These are phyloP conservation scores for Stramonita haemastoma DNA, from an alignment of 2,888 invertebrate species.

Conservation along the genomic window DNA sequence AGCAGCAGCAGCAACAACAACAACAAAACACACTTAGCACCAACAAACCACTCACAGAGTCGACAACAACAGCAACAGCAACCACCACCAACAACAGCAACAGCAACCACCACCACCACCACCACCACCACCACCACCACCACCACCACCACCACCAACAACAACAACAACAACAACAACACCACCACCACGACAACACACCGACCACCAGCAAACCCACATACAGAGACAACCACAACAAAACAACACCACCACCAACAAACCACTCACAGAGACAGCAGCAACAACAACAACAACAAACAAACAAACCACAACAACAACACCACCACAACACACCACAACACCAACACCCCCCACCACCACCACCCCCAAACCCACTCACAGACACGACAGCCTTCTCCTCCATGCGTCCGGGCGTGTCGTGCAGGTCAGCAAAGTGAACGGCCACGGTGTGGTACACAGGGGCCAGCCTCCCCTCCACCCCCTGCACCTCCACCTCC, in stretches of 20 bases:
- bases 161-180: too few relatives aligned
- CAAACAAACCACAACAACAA: not conserved
- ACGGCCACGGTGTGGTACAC: slow-evolving; percentile 85
- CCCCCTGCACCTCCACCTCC: slow-evolving; percentile 85
- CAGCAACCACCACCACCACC: too few relatives aligned
- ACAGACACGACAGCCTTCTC: slow-evolving; percentile 88
- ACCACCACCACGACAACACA: too few relatives aligned
- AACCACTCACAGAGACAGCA: not conserved
- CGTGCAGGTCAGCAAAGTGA: slow-evolving; percentile 98
- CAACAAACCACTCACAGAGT: too few relatives aligned
- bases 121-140: not conserved
- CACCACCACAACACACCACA: not conserved
- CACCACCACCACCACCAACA: not conserved
- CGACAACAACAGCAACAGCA: not conserved
- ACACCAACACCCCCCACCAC: too few relatives aligned
- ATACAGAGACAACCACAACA: slow-evolving; percentile 79
- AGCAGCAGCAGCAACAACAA: too few relatives aligned
- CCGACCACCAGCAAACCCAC: slow-evolving; percentile 49
- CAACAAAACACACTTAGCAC: too few relatives aligned
- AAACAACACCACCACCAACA: not conserved
- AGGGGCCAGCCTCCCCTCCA: slow-evolving; percentile 88
- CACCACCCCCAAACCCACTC: too few relatives aligned
- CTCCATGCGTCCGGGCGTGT: slow-evolving; percentile 97
- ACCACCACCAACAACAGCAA: not conserved
- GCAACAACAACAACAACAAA: too few relatives aligned